A percentile compares a stretch with the other conserved stretches of the same genome.
Conservation (phyloP, 2,797 vertebrate genomes). For the Podarcis lilfordi region DNA sequence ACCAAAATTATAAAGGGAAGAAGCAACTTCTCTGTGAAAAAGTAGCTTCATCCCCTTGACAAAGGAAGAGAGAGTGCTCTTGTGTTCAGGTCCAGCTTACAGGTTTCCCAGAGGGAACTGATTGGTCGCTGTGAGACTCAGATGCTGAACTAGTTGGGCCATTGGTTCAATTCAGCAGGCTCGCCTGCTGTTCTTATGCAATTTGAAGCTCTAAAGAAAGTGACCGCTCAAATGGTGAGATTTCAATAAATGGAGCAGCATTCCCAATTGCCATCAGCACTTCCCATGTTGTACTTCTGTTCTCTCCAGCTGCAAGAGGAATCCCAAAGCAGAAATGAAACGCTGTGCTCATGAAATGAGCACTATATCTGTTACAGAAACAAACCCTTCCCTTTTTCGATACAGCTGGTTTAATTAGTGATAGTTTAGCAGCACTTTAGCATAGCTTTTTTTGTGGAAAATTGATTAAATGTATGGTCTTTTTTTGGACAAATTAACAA, state of each 20-base stretch:
- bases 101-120: no score
- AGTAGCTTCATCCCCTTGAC: no score
- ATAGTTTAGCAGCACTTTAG: slow-evolving; percentile 24
- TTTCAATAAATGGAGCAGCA: no score
- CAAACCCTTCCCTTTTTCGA: neutral
- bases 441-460: neutral
- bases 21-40: no score
- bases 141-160: no score
- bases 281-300: neutral
- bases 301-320: neutral
- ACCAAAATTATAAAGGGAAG: no score
- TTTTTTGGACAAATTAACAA: slow-evolving; percentile 6
- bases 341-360: slow-evolving; percentile 13
- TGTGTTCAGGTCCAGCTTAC: no score
- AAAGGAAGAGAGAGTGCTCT: no score
- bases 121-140: no score
- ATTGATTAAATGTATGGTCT: slow-evolving; percentile 46
- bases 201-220: neutral
- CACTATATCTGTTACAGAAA: neutral
- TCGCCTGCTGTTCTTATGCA: neutral
- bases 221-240: neutral
- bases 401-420: slow-evolving; percentile 18
- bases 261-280: no score
- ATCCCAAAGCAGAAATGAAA: neutral
- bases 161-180: no score